These are phyloP conservation scores for Myotis vivesi DNA, from an alignment of 2,797 vertebrate genomes.

Conservation along the genomic window DNA sequence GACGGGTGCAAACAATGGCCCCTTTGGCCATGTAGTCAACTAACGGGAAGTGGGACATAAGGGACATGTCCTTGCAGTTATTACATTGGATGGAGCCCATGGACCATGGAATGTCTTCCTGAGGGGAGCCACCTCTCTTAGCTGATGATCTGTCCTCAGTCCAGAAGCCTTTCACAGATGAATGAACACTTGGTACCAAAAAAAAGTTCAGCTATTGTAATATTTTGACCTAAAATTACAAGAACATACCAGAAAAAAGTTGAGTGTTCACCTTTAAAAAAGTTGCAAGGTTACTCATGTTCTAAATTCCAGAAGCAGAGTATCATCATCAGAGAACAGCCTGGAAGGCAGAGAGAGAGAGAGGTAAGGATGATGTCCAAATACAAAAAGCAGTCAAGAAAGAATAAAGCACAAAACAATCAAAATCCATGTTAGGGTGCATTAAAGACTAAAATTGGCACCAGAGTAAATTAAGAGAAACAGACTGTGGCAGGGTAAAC, in stretches of 20 bases:
- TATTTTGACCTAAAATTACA: neutral
- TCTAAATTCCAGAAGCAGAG: neutral
- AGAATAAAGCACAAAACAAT: neutral
- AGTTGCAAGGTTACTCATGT: neutral
- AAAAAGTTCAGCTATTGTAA: neutral
- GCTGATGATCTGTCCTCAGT: too few species aligned
- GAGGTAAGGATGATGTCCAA: neutral
- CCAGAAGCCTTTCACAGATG: neutral
- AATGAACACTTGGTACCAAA: neutral
- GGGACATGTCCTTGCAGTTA: neutral
- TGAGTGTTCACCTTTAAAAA: neutral
- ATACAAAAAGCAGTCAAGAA: neutral
- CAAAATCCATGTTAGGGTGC: neutral
- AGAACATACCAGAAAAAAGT: neutral
- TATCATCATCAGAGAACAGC: neutral
- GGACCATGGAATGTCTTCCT: neutral
- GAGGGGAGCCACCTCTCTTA: neutral
- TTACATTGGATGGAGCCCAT: rapidly evolving
- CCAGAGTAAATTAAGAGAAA: neutral
- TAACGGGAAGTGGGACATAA: neutral
- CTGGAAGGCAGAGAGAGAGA: neutral
- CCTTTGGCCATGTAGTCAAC: neutral
- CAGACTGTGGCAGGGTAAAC: neutral
- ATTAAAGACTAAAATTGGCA: neutral
- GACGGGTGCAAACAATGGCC: neutral